Evolutionary conservation across 1,140 invertebrate species (phyloP).

Genomic region (Ceratitis capitata): DNA sequence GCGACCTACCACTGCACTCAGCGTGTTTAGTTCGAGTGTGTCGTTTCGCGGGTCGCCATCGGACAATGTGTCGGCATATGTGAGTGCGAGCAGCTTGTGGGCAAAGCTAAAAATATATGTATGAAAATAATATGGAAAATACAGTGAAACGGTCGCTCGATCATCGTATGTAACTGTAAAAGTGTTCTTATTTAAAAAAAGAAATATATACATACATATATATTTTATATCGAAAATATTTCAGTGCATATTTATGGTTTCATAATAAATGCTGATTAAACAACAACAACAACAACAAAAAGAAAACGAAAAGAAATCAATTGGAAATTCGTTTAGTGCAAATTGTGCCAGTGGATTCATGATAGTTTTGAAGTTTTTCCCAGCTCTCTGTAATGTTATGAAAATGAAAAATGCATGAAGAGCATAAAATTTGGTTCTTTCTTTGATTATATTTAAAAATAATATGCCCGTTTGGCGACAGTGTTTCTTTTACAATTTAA

Average conservation of each 20-base stretch:
- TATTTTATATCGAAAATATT: background rate
- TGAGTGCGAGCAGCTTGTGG: background rate
- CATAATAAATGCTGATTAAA: background rate
- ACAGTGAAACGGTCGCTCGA: background rate
- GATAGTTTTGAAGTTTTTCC: too few relatives aligned
- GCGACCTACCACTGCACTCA: constrained; percentile 9
- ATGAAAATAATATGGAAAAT: background rate
- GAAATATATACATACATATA: background rate
- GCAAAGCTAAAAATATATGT: background rate
- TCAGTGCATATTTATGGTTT: background rate
- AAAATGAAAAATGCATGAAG: too few relatives aligned
- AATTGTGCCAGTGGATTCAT: too few relatives aligned
- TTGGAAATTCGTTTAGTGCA: too few relatives aligned
- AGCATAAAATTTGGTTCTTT: too few relatives aligned
- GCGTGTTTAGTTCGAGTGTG: constrained; percentile 33
- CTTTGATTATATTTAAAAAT: too few relatives aligned
- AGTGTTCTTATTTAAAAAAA: background rate
- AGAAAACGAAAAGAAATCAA: too few relatives aligned
- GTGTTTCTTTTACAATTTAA: too few relatives aligned
- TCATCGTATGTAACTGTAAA: background rate
- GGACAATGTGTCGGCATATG: background rate
- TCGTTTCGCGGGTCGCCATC: constrained; percentile 30
- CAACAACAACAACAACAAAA: too few relatives aligned
- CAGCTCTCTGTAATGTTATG: too few relatives aligned
- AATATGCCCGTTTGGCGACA: too few relatives aligned